Evolutionary conservation across 2,797 vertebrate genomes (phyloP).

Genomic region (Mycteria americana): DNA sequence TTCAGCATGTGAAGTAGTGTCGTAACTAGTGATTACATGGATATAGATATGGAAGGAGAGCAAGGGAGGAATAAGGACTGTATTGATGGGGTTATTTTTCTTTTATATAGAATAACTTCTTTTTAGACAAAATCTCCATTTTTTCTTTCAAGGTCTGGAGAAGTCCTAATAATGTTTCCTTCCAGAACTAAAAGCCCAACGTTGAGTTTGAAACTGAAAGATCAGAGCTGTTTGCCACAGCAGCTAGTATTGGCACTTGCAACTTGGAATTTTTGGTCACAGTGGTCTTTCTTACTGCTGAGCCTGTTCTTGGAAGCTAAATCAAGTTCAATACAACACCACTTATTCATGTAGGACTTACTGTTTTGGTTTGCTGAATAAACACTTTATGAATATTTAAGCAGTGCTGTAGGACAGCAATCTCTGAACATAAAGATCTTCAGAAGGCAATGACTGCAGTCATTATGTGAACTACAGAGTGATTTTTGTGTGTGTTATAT

Average conservation of each 20-base stretch:
- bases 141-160: neutral
- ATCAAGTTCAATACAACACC: neutral
- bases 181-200: neutral
- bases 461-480: slow-evolving; percentile 56
- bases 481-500: slow-evolving; percentile 28
- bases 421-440: slow-evolving; percentile 56
- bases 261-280: neutral
- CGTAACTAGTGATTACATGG: neutral
- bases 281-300: neutral
- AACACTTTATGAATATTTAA: slow-evolving; percentile 26
- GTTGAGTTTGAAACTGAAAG: neutral
- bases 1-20: neutral
- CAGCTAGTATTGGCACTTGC: neutral
- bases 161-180: neutral
- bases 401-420: neutral
- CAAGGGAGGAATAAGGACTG: neutral
- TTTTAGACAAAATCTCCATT: neutral
- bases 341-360: neutral
- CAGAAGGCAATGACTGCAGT: slow-evolving; percentile 53
- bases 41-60: neutral
- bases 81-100: neutral
- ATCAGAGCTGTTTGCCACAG: neutral
- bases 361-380: slow-evolving; percentile 33
- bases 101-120: neutral
- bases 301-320: neutral